Evolutionary conservation across 2,797 vertebrate genomes (phyloP), one percentile per base, ranked within the genome.

Genomic region (Anisognathus igniventris): DNA sequence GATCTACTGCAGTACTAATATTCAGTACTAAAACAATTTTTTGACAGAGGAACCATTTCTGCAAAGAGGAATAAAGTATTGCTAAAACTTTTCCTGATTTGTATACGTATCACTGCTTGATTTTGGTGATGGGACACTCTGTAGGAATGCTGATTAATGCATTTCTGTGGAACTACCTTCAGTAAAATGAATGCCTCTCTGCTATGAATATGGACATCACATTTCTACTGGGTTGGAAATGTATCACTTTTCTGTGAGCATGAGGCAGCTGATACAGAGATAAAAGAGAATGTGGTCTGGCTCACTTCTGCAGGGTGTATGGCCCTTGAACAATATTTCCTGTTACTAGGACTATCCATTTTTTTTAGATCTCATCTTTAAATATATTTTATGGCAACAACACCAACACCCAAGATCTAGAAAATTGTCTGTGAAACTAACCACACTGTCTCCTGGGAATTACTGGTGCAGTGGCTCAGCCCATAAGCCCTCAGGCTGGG

Each of bases 81-180:
- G 22, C 10, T 75, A 58, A 88, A 66, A 51, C 17, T 72, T 90
- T 71, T 70, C 19, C 17, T 92, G 64, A 68, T 51, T 94, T 92
- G 54, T 42, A 50, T 44, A 67, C 21, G 25, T 50, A 44, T 27
- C 4, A 39, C 72, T 51, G 37, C 45, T 77, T 58, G 44, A 47
- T 80, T 77, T 80, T 4, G 3, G 42, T 3, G 2, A 22, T 48
- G 39, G 37, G 31, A 40, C 16, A 28, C 37, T 74, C 33, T 83
- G 24, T 22, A 68, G 27, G 68, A 89, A 95, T 50, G 27, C 1
- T 70, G 90, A 81, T 89, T 70, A 72, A 54, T 51, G 8, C 13
- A 57, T 53, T 91, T 79, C 27, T 82, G 40, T 70, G 27, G 40
- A 89, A 25, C 15, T 53, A 16, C 15, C 16, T 64, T 81, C 39